Evolutionary conservation across 2,113 vertebrate species (phyloP).

Genomic region (Aphyosemion australe): DNA sequence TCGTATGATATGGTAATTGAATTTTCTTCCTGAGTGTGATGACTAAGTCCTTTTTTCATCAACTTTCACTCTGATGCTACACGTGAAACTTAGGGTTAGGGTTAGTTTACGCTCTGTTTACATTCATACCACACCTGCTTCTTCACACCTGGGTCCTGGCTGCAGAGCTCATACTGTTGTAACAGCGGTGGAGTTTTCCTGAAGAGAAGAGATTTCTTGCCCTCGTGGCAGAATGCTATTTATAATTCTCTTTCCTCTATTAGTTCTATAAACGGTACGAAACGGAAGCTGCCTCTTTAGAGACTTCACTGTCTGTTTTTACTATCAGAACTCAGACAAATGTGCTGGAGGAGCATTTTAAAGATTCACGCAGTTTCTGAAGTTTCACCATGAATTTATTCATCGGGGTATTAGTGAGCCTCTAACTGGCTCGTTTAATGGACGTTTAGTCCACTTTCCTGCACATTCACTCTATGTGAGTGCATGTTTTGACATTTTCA

Average conservation of each 20-base stretch:
- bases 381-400: conserved; percentile 62
- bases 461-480: conserved; percentile 1
- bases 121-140: background rate
- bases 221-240: too few species aligned
- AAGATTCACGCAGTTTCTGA: conserved; percentile 37
- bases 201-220: background rate
- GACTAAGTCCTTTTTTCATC: background rate
- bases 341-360: conserved; percentile 19
- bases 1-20: conserved; percentile 4
- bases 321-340: background rate
- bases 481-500: conserved; percentile 24
- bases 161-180: background rate
- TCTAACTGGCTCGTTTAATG: conserved; percentile 41
- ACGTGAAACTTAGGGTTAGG: background rate
- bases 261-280: conserved; percentile 24
- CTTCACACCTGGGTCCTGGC: background rate
- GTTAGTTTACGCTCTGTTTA: too few species aligned
- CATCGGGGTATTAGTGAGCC: conserved; percentile 57
- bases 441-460: conserved; percentile 53
- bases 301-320: conserved; percentile 9
- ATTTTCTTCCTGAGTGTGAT: background rate
- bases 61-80: background rate
- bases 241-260: too few species aligned
- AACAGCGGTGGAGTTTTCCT: background rate
- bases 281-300: conserved; percentile 16